Evolutionary conservation across 2,113 vertebrate genomes (phyloP).

Genomic region (Pedetes capensis): DNA sequence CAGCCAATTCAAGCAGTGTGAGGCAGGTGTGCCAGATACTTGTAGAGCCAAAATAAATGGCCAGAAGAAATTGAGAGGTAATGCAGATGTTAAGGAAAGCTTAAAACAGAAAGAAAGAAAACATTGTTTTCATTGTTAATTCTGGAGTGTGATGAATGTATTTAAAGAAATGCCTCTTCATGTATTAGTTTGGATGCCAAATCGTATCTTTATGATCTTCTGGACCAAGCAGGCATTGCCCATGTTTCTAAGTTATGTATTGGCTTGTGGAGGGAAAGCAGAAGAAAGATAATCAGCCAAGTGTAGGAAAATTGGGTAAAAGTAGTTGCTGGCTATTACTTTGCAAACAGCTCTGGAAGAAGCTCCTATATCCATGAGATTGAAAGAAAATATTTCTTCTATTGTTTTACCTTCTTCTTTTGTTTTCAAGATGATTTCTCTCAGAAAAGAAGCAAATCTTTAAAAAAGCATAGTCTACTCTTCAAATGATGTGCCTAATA

Average conservation of each 20-base stretch:
- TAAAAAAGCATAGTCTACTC: not conserved
- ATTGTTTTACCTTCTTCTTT: constrained; percentile 5
- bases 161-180: constrained; percentile 52
- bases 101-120: constrained; percentile 63
- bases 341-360: not conserved
- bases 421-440: not conserved
- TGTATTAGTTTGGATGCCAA: not conserved
- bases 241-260: not conserved
- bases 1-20: constrained; percentile 67
- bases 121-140: constrained; percentile 62
- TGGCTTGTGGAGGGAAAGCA: not conserved
- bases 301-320: not conserved
- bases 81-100: constrained; percentile 51
- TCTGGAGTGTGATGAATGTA: constrained; percentile 40
- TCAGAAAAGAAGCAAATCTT: not conserved
- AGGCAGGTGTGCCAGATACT: constrained; percentile 56
- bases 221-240: not conserved
- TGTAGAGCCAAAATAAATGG: constrained; percentile 69
- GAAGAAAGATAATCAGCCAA: not conserved
- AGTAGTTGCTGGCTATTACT: not conserved
- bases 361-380: not conserved
- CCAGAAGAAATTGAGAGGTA: constrained; percentile 62
- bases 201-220: constrained; percentile 36
- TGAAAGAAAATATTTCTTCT: constrained; percentile 21
- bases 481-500: not conserved